Base-by-base conservation (phyloP, 2,113 vertebrate genomes). In the Malurus cyaneus region DNA sequence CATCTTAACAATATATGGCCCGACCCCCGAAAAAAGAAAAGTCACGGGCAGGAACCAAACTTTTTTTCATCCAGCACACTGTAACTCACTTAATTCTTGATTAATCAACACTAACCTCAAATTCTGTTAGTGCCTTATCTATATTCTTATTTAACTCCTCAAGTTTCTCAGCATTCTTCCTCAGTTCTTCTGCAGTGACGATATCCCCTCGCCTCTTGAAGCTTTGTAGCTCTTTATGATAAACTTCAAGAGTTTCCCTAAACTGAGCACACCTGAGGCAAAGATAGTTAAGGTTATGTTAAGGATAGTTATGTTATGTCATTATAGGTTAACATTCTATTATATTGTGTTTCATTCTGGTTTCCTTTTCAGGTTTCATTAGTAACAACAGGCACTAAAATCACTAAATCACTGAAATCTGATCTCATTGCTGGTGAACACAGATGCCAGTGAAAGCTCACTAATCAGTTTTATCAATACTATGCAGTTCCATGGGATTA, bases 131-230 rank as follows among this genome's bases (percentile, higher is more conserved):
- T 11, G 98, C 98, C 14, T 86, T 80, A n/a, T 98, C 97, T 80
- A 99, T 94, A 64, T 97, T 98, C 80, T 88, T 95, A 31, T 97
- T 98, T 79, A 99, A 94, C 52, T 98, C 96, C 21, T 79, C 79
- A 44, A 99, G 98, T 79, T 97, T 98, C 91, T 97, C 97, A 57
- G 98, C 97, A 2, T 98, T 99, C 64, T 97, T 98, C 93, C 98
- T 99, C 94, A 98, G 98, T 96, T 99, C 98, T 36, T 98, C 98
- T 7, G 86, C 14, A 1, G 95, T 97, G 92, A 98, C 98, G 14
- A 97, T 59, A 53, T 98, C 98, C 18, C 97, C 98, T 6, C 97
- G 98, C 90, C 97, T 99, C 92, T 97, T 98, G 96, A 98, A 99
- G 52, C 92, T 87, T 65, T 98, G 98, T 24, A 99, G 92, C 64